Base-by-base conservation (phyloP, 2,113 vertebrate species). In the Triplophysa tibetana region DNA sequence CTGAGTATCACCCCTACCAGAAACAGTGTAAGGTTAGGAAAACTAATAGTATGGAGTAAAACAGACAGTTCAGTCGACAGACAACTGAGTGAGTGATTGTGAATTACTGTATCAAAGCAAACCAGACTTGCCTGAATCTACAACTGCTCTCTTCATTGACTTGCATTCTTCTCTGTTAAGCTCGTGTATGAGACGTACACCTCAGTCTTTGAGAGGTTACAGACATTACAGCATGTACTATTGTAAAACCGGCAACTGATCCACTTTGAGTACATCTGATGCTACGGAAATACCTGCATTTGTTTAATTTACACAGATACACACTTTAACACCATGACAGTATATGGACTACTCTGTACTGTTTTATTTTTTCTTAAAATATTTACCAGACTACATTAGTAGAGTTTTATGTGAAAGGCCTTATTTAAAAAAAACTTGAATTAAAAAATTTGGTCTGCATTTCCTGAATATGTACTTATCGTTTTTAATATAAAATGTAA, bases 241-340 rank as follows among this genome's bases (percentile, higher is more conserved):
- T 10, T 19, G 7, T 56, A 19, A n/a, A 72, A 56, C 52, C 11
- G 12, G 45, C 23, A 19, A 52, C 45, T 54, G 48, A 70, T 70
- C 68, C 43, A 23, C 41, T 13, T n/a, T 13, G 45, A 19, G 52
- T 56, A 56, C 16, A 33, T 72, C 69, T 56, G 69, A 56, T 50
- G 33, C 13, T 17, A 29, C 68, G 52, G 29, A 67, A 73, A 60
- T 73, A 60, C 54, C 54, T 73, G 70, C 70, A 60, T 74, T 74
- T 17, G 70, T 10, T 60, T 12, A 43, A 38, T 60, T 1, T 24
- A 23, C 23, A 74, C 14, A 58, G 1, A 74, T 23, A 23, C 60
- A 60, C 33, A 73, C 66, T 68, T 69, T 41, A 60, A 73, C 33
- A 72, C 14, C 5, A 16, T 52, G 50, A 52, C 50, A 52, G 50